Evolutionary conservation across 2,888 invertebrate genomes (phyloP).

Genomic region (Ctenicera cuprea): DNA sequence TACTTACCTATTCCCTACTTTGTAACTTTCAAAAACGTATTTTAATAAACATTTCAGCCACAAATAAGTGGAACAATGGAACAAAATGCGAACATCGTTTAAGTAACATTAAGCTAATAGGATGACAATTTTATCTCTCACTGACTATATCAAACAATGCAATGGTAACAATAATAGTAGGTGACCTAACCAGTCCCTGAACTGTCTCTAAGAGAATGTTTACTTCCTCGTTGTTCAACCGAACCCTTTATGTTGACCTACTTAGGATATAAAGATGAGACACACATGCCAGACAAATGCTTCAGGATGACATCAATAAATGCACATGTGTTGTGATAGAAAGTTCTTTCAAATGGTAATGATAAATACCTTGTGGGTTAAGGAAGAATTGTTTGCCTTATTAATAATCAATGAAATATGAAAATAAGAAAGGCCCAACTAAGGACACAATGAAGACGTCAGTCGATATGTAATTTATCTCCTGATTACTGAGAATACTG

Average conservation of each 20-base stretch:
- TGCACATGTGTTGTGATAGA: slow-evolving; percentile 2
- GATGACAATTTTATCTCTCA: slow-evolving; percentile 18
- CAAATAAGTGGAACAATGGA: not conserved
- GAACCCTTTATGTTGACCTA: slow-evolving; percentile 24
- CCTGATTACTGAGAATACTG: not conserved
- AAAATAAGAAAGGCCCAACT: too few relatives aligned
- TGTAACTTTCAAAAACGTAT: too few relatives aligned
- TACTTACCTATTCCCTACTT: too few relatives aligned
- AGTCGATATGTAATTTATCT: not conserved
- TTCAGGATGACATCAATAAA: slow-evolving; percentile 11
- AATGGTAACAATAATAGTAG: slow-evolving; percentile 18
- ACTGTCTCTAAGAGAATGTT: slow-evolving; percentile 24
- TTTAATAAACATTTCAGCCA: not conserved
- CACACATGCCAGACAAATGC: slow-evolving; percentile 1
- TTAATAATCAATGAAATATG: too few relatives aligned
- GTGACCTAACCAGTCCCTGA: slow-evolving; percentile 27
- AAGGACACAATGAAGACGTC: too few relatives aligned
- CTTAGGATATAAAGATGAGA: not conserved
- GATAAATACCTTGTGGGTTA: not conserved
- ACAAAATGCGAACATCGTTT: slow-evolving; percentile 15
- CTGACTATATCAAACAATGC: slow-evolving; percentile 11
- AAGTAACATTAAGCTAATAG: slow-evolving; percentile 6
- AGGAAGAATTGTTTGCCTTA: too few relatives aligned
- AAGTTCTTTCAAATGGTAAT: not conserved
- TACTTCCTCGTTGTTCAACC: not conserved